Conservation (phyloP, 2,113 vertebrate species). For the Quiscalus mexicanus region DNA sequence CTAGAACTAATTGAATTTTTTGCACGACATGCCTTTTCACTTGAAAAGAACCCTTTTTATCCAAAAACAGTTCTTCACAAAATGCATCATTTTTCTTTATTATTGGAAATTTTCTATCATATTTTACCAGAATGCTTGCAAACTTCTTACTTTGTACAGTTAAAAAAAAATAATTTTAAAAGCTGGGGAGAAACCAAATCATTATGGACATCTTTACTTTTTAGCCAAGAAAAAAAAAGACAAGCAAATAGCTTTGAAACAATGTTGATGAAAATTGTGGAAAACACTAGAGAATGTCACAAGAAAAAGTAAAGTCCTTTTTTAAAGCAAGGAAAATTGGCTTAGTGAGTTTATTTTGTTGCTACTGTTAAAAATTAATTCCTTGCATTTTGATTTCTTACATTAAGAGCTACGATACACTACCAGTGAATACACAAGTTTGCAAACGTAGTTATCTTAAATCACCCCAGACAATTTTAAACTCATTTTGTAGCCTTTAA, state of each 20-base stretch:
- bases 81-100: neutral
- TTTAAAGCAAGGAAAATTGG: neutral
- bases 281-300: neutral
- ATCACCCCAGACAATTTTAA: neutral
- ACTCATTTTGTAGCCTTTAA: neutral
- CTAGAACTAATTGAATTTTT: constrained; percentile 65
- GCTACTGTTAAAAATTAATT: neutral
- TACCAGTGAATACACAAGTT: neutral
- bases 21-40: constrained; percentile 56
- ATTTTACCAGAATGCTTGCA: neutral
- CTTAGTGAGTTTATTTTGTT: neutral
- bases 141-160: neutral
- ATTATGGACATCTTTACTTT: neutral
- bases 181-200: neutral
- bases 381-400: neutral
- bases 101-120: neutral
- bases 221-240: neutral
- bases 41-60: constrained; percentile 56
- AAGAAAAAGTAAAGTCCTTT: neutral
- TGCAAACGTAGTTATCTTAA: neutral
- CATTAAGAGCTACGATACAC: fast-evolving
- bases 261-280: neutral
- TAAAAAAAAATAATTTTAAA: neutral
- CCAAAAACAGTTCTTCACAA: constrained; percentile 31
- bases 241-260: neutral